Conservation (phyloP, 2,797 vertebrate species). For the Vireo griseus region DNA sequence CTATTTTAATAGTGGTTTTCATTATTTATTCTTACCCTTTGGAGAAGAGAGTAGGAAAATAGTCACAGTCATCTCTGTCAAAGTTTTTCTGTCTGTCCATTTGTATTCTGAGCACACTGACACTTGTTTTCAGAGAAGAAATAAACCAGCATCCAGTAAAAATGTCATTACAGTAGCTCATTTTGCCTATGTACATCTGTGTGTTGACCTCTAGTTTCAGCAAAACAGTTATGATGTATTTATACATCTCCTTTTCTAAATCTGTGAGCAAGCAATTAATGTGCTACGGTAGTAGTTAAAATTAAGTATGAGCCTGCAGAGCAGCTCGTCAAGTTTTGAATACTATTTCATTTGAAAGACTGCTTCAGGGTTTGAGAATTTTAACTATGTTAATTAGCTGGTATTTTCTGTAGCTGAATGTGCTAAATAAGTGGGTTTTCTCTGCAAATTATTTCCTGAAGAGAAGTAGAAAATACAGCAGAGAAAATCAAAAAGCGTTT, state of each 20-base stretch:
- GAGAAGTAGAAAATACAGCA: constrained; percentile 22
- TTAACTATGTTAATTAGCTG: constrained; percentile 69
- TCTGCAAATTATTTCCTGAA: constrained; percentile 49
- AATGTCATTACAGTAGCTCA: constrained; percentile 45
- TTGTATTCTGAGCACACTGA: constrained; percentile 38
- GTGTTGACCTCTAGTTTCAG: constrained; percentile 56
- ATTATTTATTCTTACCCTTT: constrained; percentile 21
- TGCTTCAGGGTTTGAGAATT: constrained; percentile 63
- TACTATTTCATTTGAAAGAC: constrained; percentile 64
- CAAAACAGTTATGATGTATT: constrained; percentile 50
- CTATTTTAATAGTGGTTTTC: constrained; percentile 29
- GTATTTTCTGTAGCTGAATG: constrained; percentile 49
- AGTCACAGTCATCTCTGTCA: not conserved
- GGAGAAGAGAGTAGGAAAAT: not conserved
- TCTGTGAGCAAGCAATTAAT: constrained; percentile 69
- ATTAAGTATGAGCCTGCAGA: constrained; percentile 64
- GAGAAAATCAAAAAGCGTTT: constrained; percentile 24
- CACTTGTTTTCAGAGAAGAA: constrained; percentile 51
- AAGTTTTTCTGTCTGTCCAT: constrained; percentile 24
- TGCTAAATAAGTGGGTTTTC: constrained; percentile 26
- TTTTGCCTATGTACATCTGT: constrained; percentile 27
- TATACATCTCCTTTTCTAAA: constrained; percentile 52
- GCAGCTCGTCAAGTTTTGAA: constrained; percentile 61
- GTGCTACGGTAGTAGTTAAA: constrained; percentile 60
- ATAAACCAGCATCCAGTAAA: constrained; percentile 46